Base-by-base conservation (phyloP, 2,113 vertebrate genomes). In the Lasiurus borealis region DNA sequence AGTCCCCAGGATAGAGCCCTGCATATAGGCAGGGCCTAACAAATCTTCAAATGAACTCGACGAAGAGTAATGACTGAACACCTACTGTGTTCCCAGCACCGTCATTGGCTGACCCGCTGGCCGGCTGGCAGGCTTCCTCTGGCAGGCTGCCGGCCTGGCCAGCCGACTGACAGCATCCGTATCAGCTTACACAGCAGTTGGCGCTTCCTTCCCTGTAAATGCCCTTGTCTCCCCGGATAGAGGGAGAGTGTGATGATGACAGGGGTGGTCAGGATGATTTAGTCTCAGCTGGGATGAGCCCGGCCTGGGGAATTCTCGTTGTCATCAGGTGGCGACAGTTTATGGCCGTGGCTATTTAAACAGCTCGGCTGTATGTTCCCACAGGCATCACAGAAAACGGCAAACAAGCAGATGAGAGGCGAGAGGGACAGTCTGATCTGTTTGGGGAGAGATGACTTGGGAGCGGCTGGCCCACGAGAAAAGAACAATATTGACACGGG, bases 81-180 rank as follows among this genome's bases (percentile, higher is more conserved):
- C 96, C 96, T 94, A 96, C 95, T 95, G 54, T 76, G 93, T 46
- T 92, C 71, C 25, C 75, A 15, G 80, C 75, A 76, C 57, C 27
- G 80, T 44, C 31, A 0, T 66, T 44, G 40, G 78, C 69, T 50
- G 69, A 27, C 62, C 69, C 25, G 82, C 90, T 81, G 52, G 80
- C 90, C 2, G 1, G 1, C 68, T 62, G 54, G 68, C 78, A 14
- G 27, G 84, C 62, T 44, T 44, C 46, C 72, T 57, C 82, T 59
- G 88, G 89, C 77, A 21, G 4, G 36, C 77, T 34, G 94, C 88
- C 5, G 0, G 29, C 62, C 72, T 57, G 44, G 68, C 88, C 78
- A 23, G 88, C 36, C 6, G 2, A 64, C 86, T 18, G 69, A n/a
- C 54, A 4, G 81, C 50, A 85, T 48, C 31, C 2, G 0, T 48